Evolutionary conservation across 2,888 invertebrate species (phyloP).

Genomic region (Scelioninae gen. 1): DNA sequence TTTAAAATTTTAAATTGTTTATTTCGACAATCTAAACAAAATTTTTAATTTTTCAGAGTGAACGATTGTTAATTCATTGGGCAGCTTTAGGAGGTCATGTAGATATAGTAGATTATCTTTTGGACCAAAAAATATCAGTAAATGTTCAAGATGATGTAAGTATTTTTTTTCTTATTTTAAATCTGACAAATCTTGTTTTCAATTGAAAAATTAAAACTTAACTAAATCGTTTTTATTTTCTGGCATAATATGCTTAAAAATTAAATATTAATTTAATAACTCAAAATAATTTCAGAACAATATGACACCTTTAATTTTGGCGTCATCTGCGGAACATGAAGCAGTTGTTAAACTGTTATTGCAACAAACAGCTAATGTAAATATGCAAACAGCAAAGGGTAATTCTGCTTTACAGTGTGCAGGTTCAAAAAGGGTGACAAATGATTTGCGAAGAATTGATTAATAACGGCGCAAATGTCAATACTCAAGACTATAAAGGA

Average conservation of each 20-base stretch:
- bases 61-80: constrained; percentile 91
- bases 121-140: constrained; percentile 88
- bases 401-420: constrained; percentile 94
- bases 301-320: constrained; percentile 92
- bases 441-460: constrained; percentile 89
- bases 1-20: background rate
- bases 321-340: constrained; percentile 90
- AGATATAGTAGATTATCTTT: constrained; percentile 88
- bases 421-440: constrained; percentile 92
- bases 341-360: constrained; percentile 89
- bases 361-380: constrained; percentile 89
- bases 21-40: background rate
- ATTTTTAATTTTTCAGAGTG: constrained; percentile 86
- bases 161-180: constrained; percentile 36
- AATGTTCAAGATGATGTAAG: constrained; percentile 90
- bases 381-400: constrained; percentile 89
- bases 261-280: background rate
- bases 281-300: constrained; percentile 84
- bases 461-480: constrained; percentile 88
- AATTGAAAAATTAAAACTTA: background rate
- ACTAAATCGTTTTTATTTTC: background rate
- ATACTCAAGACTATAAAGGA: constrained; percentile 88
- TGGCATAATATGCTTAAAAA: background rate
- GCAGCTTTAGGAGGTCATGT: constrained; percentile 91
- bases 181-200: background rate